Evolutionary conservation across 2,888 invertebrate genomes (phyloP).

Genomic region (Conchocele bisecta): DNA sequence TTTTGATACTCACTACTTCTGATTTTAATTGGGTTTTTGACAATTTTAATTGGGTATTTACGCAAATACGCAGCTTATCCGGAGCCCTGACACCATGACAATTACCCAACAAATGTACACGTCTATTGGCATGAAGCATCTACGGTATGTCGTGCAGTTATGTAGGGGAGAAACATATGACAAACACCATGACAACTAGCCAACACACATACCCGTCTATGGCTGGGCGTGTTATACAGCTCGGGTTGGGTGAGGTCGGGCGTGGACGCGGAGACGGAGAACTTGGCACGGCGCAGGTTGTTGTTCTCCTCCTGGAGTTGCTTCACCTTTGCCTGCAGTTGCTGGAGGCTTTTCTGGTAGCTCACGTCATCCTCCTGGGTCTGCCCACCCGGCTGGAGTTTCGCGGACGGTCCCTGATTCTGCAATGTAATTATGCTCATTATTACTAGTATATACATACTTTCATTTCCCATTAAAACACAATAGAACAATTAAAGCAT

Average conservation of each 20-base stretch:
- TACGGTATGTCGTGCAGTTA: too few relatives aligned
- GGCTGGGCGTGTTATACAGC: slow-evolving; percentile 34
- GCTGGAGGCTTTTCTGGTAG: slow-evolving; percentile 59
- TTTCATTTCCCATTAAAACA: neutral
- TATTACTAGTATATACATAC: neutral
- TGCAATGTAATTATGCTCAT: neutral
- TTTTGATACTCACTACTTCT: too few relatives aligned
- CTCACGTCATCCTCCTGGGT: slow-evolving; percentile 47
- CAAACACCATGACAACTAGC: too few relatives aligned
- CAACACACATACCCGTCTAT: slow-evolving; percentile 51
- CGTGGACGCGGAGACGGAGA: slow-evolving; percentile 58
- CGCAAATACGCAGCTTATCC: too few relatives aligned
- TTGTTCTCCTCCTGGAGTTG: slow-evolving; percentile 75
- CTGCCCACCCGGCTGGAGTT: neutral
- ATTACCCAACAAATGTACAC: too few relatives aligned
- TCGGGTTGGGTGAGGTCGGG: slow-evolving; percentile 65
- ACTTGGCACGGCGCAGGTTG: slow-evolving; percentile 60
- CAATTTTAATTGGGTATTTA: too few relatives aligned
- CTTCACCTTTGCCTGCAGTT: slow-evolving; percentile 73
- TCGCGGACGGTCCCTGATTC: slow-evolving; percentile 12
- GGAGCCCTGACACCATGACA: too few relatives aligned
- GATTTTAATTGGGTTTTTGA: too few relatives aligned
- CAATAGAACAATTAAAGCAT: neutral
- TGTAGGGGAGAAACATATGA: too few relatives aligned
- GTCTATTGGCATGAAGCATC: too few relatives aligned